Base-by-base conservation (phyloP, 53 echinoderm and acorn worm species). In the Echinometra lucunter region DNA sequence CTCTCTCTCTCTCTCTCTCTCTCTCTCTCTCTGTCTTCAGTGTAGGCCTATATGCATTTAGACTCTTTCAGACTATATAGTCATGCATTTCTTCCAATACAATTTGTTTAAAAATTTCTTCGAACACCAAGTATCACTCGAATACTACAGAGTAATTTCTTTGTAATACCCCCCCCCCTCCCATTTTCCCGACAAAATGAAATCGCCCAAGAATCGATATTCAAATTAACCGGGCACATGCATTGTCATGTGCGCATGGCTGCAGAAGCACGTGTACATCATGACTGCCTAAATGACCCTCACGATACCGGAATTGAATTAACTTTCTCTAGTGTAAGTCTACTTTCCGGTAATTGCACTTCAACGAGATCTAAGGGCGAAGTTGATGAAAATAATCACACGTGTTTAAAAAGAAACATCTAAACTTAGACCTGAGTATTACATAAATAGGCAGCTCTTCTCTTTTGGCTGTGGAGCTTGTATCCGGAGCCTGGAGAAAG, bases 391-490 rank as follows among this genome's bases (percentile, higher is more conserved):
- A 85, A 10, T 47, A 85, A 0, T 25, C 21, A 47, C 85, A 85
- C 30, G 45, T 47, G 27, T 85, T n/a, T 47, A 45, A n/a, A 11
- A 49, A 85, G 47, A n/a, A 85, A 47, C 44, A 82, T 23, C 40
- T 44, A 35, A 34, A 78, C 4, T n/a, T 8, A 85, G 53, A 49
- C 13, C 49, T 53, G 85, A 28, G 11, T 28, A 85, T 47, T 0
- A 49, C 49, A 85, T 85, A 85, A 85, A 85, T 85, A 85, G 49
- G 28, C 47, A 28, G 10, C 8, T 81, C 44, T 81, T 81, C 40
- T 23, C 44, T 44, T 23, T 44, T 38, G 40, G 6, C 18, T 38
- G 1, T 1, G 19, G 40, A 21, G 40, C 81, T 21, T 25, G 44
- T 19, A 42, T 44, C 23, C 21, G 1, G 28, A 21, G 23, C 23